Conservation (phyloP, 1,140 invertebrate genomes). For the Drosophila grimshawi region DNA sequence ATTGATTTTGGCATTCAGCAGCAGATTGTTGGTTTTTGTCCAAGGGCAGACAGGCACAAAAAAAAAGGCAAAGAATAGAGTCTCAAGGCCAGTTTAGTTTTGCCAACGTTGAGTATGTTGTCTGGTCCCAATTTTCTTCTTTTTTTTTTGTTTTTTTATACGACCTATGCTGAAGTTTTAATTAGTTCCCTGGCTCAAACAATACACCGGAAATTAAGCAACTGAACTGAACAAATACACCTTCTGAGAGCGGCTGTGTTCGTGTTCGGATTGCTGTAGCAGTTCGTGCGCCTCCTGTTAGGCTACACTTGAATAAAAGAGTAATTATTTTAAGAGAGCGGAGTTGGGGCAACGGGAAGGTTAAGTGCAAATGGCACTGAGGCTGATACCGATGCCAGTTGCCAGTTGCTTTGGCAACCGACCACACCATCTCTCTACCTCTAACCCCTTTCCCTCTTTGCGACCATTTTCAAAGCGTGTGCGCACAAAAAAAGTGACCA, state of each 20-base stretch:
- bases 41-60: conserved; percentile 35
- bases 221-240: conserved; percentile 45
- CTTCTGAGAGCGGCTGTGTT: background rate
- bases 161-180: conserved; percentile 72
- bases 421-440: conserved; percentile 3
- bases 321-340: conserved; percentile 43
- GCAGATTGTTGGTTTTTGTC: background rate
- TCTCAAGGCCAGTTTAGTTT: conserved; percentile 44
- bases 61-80: conserved; percentile 27
- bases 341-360: background rate
- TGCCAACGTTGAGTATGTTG: conserved; percentile 34
- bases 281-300: conserved; percentile 11
- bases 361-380: background rate
- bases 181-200: conserved; percentile 71
- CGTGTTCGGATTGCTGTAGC: conserved; percentile 2
- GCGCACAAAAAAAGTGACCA: conserved; percentile 26
- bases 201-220: conserved; percentile 79
- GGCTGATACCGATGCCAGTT: conserved; percentile 23
- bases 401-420: conserved; percentile 33
- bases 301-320: conserved; percentile 44
- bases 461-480: background rate
- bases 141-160: conserved; percentile 46
- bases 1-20: conserved; percentile 46
- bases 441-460: conserved; percentile 9
- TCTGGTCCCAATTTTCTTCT: conserved; percentile 59